Evolutionary conservation across 2,888 invertebrate genomes (phyloP), one percentile per base, ranked within the genome.

Genomic region (Caradrina clavipalpis): DNA sequence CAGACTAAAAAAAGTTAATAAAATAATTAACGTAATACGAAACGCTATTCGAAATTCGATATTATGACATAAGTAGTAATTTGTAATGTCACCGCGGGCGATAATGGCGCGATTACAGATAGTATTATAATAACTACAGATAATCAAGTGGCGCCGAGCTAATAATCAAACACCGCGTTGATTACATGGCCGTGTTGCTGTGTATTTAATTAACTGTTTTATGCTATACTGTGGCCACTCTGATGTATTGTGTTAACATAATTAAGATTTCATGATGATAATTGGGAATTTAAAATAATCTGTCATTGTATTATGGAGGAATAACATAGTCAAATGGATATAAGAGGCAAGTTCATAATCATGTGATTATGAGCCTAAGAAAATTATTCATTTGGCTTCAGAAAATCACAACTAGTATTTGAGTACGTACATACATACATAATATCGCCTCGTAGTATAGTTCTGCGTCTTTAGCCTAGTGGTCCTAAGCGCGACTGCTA

Each of bases 101-200:
- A 77, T 80, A 83, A 79, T 62, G 19, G 53, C 45, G 65, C 72
- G 74, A 80, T 80, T 74, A 74, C 56, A 57, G 70, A 75, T 82
- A 67, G 62, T 75, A 65, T 66, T 65, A 74, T 73, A 77, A 73
- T 69, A 70, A 69, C 64, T 66, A 74, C 51, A 63, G 64, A 85
- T 84, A 78, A 84, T 81, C 75, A 75, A 80, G 62, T 72, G 49
- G n/a, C 51, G 59, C 58, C 49, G 58, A 58, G 53, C 53, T 73
- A 74, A 76, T 78, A 73, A 84, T 80, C 78, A 79, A 73, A 79
- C 69, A 69, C 2, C 58, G 70, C 58, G 62, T 66, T 83, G 83
- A 78, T 83, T 76, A 75, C 78, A 47, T 47, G 59, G 31, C 42
- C 50, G 60, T 53, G 63, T 54, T 56, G 63, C 59, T 49, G 50